Percentiles rank a stretch among this genome's conserved stretches.
phyloP scores from a whole-genome alignment of 2,113 vertebrate genomes.

The Gobiocypris rarus region DNA sequence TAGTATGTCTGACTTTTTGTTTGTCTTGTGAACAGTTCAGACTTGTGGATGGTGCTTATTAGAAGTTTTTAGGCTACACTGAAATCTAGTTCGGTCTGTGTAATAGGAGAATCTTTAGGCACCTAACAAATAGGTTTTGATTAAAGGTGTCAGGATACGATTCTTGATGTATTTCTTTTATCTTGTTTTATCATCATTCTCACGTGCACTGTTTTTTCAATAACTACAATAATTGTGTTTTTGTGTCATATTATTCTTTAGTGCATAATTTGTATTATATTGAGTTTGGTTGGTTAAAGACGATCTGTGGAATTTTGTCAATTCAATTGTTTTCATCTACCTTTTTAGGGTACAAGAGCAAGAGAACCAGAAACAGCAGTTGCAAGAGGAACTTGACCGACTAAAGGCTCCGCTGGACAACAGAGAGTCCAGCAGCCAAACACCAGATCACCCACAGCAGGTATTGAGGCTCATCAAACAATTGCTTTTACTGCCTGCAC shows the following conservation, averaged over 20 bases:
- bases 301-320: neutral
- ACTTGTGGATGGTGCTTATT: neutral
- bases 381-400: conserved; percentile 75
- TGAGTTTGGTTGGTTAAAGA: neutral
- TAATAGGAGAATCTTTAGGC: neutral
- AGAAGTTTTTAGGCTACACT: neutral
- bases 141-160: neutral
- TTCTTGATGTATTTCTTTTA: neutral
- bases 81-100: neutral
- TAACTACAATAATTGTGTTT: neutral
- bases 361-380: conserved; percentile 77
- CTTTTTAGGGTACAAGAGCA: conserved; percentile 77
- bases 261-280: neutral
- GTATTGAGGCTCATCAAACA: conserved; percentile 50
- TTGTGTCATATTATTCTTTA: neutral
- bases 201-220: neutral
- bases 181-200: neutral
- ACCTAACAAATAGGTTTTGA: neutral
- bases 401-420: conserved; percentile 70
- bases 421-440: conserved; percentile 77
- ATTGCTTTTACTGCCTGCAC: neutral
- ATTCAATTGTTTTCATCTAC: neutral
- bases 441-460: conserved; percentile 66
- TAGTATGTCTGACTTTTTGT: conserved; percentile 58
- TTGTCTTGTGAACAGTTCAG: conserved; percentile 20